Evolutionary conservation across 2,797 vertebrate species (phyloP).

Genomic region (Eleutherodactylus coqui): DNA sequence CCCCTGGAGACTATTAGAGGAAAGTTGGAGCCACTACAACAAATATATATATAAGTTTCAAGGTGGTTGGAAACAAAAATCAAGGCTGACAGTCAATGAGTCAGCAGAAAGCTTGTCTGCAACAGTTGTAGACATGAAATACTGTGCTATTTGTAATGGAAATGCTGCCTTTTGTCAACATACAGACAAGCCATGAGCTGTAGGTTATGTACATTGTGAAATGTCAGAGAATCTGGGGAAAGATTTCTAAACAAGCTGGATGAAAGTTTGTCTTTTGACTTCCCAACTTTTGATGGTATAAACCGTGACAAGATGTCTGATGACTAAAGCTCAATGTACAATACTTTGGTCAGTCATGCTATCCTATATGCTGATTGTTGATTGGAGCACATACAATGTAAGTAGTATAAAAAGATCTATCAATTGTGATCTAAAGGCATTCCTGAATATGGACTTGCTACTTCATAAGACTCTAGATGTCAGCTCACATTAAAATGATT

Average conservation of each 20-base stretch:
- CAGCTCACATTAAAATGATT: too few relatives aligned
- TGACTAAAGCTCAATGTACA: not conserved
- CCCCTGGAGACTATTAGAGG: constrained; percentile 1
- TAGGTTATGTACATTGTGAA: not conserved
- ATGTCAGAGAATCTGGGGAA: not conserved
- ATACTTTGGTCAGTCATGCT: not conserved
- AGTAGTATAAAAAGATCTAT: too few relatives aligned
- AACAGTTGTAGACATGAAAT: not conserved
- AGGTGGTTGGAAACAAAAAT: not conserved
- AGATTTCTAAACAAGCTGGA: not conserved
- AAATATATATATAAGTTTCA: not conserved
- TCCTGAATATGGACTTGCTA: too few relatives aligned
- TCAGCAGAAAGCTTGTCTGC: not conserved
- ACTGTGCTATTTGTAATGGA: not conserved
- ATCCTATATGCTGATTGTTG: too few relatives aligned
- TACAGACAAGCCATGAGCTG: not conserved
- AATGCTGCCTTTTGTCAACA: not conserved
- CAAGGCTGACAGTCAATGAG: not conserved
- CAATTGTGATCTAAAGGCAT: too few relatives aligned
- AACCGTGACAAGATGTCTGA: too few relatives aligned
- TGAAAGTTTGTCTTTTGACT: not conserved
- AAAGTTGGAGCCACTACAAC: constrained; percentile 9
- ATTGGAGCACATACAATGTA: too few relatives aligned
- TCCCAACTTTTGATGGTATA: too few relatives aligned
- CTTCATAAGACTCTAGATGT: too few relatives aligned